Base-by-base conservation (phyloP, 1,140 invertebrate species). In the Pygmarrhopalites habei region DNA sequence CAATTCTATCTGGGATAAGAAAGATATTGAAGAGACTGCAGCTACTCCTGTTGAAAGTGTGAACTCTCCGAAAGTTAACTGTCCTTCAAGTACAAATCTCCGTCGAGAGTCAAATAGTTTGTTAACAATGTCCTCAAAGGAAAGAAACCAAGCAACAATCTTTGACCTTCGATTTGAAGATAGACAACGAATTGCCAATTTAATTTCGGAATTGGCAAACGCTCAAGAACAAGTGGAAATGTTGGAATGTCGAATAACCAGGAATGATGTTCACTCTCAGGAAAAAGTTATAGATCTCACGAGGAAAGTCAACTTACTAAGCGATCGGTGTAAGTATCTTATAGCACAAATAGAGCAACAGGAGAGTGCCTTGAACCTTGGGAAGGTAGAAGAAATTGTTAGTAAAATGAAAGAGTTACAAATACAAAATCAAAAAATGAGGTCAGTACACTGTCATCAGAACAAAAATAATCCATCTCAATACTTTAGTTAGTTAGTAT, bases 141-240 rank as follows among this genome's bases (percentile, higher is more conserved):
- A 35, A 35, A 7, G 15, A 5, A 7, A 35, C 32, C 15, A 35
- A 35, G 21, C 44, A 17, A 51, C 58, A 5, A 61, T 67, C 28
- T 64, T 67, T 28, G 43, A 64, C 2, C 35, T 67, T 15, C 0
- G 57, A 21, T 49, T 28, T n/a, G 47, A 55, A 12, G 66, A 68
- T 47, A 57, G 66, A n/a, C 3, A 62, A 32, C 21, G 59, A 58
- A 46, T 68, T 26, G 53, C 47, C 2, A 43, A 35, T 14, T 21
- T 68, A 17, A 52, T 68, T 21, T 32, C 21, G 1, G 32, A 61
- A 32, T 15, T 68, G 1, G 46, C 62, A 17, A 51, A 61, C 1
- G 21, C 62, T 0, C 53, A 64, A 39, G 43, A 64, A 29, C 35
- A 51, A 21, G 32, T 52, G 5, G 49, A 52, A 52, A 15, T 52